These are phyloP conservation scores for Xestoiulus laeticollis DNA, from an alignment of 2,888 invertebrate genomes.

Conservation along the genomic window DNA sequence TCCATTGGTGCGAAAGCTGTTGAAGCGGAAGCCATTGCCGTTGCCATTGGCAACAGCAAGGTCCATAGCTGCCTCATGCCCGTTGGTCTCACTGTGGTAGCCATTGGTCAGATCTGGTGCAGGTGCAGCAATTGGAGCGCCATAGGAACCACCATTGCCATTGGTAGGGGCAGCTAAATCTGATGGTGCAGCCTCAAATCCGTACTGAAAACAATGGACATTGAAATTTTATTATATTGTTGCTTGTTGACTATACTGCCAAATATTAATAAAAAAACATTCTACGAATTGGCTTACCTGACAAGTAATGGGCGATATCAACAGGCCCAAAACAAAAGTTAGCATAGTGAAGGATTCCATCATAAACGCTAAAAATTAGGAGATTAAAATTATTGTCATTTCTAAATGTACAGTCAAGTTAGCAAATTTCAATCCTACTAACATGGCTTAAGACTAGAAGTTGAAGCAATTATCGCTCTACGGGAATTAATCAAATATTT, in stretches of 20 bases:
- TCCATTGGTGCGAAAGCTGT: not conserved
- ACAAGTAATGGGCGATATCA: not conserved
- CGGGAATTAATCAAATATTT: not conserved
- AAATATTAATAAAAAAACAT: not conserved
- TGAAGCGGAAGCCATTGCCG: slow-evolving; percentile 8
- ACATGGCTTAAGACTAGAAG: not conserved
- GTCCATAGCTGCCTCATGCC: not conserved
- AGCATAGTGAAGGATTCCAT: not conserved
- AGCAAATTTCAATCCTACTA: not conserved
- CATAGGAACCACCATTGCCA: not conserved
- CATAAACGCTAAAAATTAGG: not conserved
- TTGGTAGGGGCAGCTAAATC: not conserved
- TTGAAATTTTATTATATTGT: not conserved
- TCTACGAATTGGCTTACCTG: not conserved
- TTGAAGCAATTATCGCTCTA: not conserved
- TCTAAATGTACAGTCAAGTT: not conserved
- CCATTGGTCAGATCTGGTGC: slow-evolving; percentile 14
- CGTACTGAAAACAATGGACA: not conserved
- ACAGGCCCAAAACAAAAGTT: not conserved
- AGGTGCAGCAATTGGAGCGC: not conserved
- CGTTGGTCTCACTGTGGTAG: not conserved
- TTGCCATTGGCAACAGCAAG: not conserved
- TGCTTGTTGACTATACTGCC: no score
- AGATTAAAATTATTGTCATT: not conserved
- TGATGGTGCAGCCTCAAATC: not conserved